Evolutionary conservation across 2,888 invertebrate species (phyloP), one percentile per base, ranked within the genome.

Genomic region (Drosophila nr. fundita): DNA sequence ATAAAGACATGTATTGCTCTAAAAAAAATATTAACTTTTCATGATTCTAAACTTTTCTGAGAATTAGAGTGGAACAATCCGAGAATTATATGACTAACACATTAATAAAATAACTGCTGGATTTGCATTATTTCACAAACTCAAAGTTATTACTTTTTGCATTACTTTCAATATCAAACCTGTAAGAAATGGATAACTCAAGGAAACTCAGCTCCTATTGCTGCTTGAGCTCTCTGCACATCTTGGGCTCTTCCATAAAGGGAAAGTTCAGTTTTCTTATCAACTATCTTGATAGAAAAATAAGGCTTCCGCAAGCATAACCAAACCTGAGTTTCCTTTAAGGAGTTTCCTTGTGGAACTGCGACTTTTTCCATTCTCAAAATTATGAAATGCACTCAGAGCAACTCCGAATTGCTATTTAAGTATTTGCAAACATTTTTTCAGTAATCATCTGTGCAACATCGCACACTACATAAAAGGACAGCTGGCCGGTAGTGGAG

Each of bases 371-470:
- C 15, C 45, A 45, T 24, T 24, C 45, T 45, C 45, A 45, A 45
- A 45, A 45, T 45, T 45, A 45, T 45, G 21, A 21, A 42, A 42
- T 11, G 2, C n/a, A 40, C 40, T 40, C 40, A 11, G n/a, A 42
- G 21, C 42, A 21, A 42, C 21, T 42, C 42, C 42, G 3, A 45
- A 45, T 15, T 40, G 65, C 42, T 61, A 72, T 79, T 82, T 78
- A 85, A 83, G 76, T 67, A 83, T 61, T 67, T 63, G 63, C 72
- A 86, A 77, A 72, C 66, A 86, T 40, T 78, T 53, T 59, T 55
- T 62, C 40, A 61, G 61, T 63, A 54, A 68, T 63, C 73, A 64
- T 15, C 48, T n/a, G 34, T 54, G 21, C 11, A 42, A 10, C 52
- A 57, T 60, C 52, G 40, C 36, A 27, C 27, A 29, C 36, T 48